These are phyloP conservation scores for Diorhabda sublineata DNA, from an alignment of 1,140 invertebrate species.

Conservation along the genomic window DNA sequence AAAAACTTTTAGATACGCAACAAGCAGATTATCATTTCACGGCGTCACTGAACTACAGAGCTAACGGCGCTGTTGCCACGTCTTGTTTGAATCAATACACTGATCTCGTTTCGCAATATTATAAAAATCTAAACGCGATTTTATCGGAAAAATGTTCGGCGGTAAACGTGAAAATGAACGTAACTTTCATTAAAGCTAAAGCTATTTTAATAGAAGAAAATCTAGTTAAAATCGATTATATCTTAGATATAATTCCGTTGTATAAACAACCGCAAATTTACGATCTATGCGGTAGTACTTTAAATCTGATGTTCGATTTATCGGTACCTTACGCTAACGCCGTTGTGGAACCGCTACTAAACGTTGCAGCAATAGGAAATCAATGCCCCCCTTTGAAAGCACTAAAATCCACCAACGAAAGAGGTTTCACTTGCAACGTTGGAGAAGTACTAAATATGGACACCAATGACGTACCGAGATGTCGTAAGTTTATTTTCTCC, in stretches of 20 bases:
- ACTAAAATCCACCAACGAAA: constrained; percentile 74
- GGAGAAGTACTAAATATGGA: constrained; percentile 93
- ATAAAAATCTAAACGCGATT: constrained; percentile 72
- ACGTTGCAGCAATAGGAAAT: constrained; percentile 83
- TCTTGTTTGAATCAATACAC: constrained; percentile 83
- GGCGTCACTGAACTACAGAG: constrained; percentile 82
- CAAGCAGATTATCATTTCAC: constrained; percentile 91
- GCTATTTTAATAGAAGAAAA: constrained; percentile 78
- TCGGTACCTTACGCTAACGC: constrained; percentile 88
- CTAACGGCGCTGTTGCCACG: constrained; percentile 79
- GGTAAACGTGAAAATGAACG: constrained; percentile 92
- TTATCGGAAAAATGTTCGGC: constrained; percentile 89
- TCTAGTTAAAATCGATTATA: constrained; percentile 82
- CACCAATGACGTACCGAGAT: constrained; percentile 86
- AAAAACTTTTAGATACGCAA: constrained; percentile 66
- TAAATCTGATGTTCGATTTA: constrained; percentile 90
- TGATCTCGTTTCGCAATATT: constrained; percentile 77
- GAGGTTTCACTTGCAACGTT: constrained; percentile 88
- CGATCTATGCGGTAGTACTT: constrained; percentile 88
- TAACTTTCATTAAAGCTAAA: constrained; percentile 79
- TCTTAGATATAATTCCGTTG: constrained; percentile 81
- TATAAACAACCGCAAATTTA: constrained; percentile 86
- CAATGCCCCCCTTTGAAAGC: constrained; percentile 87
- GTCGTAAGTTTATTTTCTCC: constrained; percentile 64
- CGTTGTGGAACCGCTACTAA: constrained; percentile 84